Evolutionary conservation across 2,797 vertebrate species (phyloP), one percentile per base, ranked within the genome.

Genomic region (Vultur gryphus): DNA sequence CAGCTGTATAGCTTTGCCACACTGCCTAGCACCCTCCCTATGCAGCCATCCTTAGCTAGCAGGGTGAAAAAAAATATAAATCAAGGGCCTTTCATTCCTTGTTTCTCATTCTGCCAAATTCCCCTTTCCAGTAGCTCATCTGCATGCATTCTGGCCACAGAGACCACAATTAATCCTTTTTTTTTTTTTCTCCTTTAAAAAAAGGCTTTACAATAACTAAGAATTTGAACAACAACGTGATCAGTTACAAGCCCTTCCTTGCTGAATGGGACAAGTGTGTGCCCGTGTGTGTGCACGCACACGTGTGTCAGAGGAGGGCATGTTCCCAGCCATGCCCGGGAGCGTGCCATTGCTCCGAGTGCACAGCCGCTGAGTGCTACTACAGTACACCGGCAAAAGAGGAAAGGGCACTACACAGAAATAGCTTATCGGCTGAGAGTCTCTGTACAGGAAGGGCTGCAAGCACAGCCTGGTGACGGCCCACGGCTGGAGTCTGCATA

Each of bases 361-460:
- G 90, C 94, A 91, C 0, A 69, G 96, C 94, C 62, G 66, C 85
- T 8, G 43, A 43, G 89, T 73, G 96, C 93, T 78, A 26, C 93
- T 48, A 66, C 90, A 65, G 41, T 14, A 70, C 91, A 90, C 87
- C 61, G 48, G 93, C 43, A 39, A 92, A 87, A 96, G 91, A 93
- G 92, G 88, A 87, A 93, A 83, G 90, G 90, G 91, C 70, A 84
- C 66, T 10, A 87, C 87, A 75, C 62, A 87, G 84, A 83, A 96
- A 91, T 72, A 95, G 94, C 89, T 93, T 90, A 92, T 77, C 43
- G 24, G 75, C 85, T 82, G 88, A 61, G 81, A 89, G 90, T 31
- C 85, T 89, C 87, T 82, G 93, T 51, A 81, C 92, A 94, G 94
- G 93, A 83, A 88, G 70, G 78, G 76, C 79, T 93, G 95, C 69